Conservation (phyloP, 2,113 vertebrate species). For the human region GRCh38 chr2:77173501-77174000, state of each 20-base stretch:
- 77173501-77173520: background rate
- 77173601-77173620: background rate
- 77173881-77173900: constrained; percentile 57
- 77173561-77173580: background rate
- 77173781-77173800: background rate
- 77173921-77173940: constrained; percentile 55
- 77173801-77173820: constrained; percentile 72
- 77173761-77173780: constrained; percentile 25
- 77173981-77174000: constrained; percentile 62
- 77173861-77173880: constrained; percentile 83
- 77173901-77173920: constrained; percentile 56
- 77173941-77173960: background rate
- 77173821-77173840: constrained; percentile 76
- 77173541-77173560: background rate
- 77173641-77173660: background rate
- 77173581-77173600: background rate
- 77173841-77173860: constrained; percentile 79
- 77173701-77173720: too few species aligned
- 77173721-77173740: too few species aligned
- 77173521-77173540: background rate
- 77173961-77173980: constrained; percentile 11
- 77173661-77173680: background rate
- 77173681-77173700: too few species aligned
- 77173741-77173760: constrained; percentile 50
- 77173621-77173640: background rate